A percentile compares a stretch with the other conserved stretches of the same genome.
Evolutionary conservation across 2,113 vertebrate species (phyloP).

Genomic region (Halcyon senegalensis): DNA sequence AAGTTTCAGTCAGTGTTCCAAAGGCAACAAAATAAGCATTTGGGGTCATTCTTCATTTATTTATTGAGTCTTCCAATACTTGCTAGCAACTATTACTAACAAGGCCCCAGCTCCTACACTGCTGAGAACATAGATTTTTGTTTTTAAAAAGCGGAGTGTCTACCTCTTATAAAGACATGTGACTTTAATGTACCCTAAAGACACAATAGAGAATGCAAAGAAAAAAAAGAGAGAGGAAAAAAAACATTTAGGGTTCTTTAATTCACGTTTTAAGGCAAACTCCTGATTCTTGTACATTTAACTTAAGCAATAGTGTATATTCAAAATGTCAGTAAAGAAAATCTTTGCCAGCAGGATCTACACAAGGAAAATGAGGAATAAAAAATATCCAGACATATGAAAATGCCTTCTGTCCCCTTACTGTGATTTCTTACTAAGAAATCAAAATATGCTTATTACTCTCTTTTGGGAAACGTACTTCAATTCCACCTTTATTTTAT

Average conservation of each 20-base stretch:
- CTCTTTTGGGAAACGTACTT: constrained; percentile 31
- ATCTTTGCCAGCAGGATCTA: constrained; percentile 4
- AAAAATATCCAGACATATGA: background rate
- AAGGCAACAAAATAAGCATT: background rate
- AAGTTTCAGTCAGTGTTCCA: background rate
- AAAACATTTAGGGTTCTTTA: background rate
- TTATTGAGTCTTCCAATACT: background rate
- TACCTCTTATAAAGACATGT: background rate
- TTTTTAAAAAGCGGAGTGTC: background rate
- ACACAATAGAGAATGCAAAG: background rate
- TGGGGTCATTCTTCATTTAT: background rate
- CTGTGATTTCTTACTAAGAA: constrained; percentile 7
- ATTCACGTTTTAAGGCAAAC: background rate
- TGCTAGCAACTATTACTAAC: background rate
- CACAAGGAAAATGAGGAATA: background rate
- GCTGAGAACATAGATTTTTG: background rate
- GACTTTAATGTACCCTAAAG: background rate
- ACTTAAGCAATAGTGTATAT: background rate
- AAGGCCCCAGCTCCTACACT: background rate
- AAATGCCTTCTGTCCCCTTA: background rate
- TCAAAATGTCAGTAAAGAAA: background rate
- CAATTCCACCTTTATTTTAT: constrained; percentile 59
- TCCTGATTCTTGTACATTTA: background rate
- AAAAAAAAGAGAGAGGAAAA: background rate
- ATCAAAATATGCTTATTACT: constrained; percentile 36